Base-by-base conservation (phyloP, 2,797 vertebrate species). In the Allochrocebus solatus region DNA sequence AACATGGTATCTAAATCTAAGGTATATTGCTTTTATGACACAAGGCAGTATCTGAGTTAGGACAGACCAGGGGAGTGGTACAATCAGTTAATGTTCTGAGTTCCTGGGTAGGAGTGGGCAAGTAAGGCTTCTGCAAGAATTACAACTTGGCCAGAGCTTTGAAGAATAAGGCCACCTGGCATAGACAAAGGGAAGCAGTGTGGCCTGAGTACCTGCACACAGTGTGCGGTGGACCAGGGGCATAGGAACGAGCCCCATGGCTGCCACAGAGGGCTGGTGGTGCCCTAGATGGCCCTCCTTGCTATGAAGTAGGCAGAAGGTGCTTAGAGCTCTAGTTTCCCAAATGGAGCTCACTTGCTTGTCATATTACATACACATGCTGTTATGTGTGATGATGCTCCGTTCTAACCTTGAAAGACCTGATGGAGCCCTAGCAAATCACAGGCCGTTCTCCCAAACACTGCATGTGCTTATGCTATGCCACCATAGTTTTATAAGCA, bases 351-450 rank as follows among this genome's bases (percentile, higher is more conserved):
- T 75, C 21, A 30, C 10, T 11, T 5, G 6, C 46, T 57, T 0
- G 0, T 57, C 50, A 28, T 11, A 0, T 78, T 36, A 43, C 9
- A 0, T 48, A 0, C 1, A 0, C 1, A 0, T 8, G 1, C 39
- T 70, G 17, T 30, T 48, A 39, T 28, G 41, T 70, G 13, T 14
- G 8, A 5, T 19, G 33, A 30, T 21, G 30, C 57, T 72, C 74
- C 24, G 0, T 53, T n/a, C 8, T 33, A 24, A 24, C 28, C 5
- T 26, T 16, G 67, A 59, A 22, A 48, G 21, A 36, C 28, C 26
- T 28, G 10, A 11, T n/a, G 26, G 16, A 76, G 70, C 53, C 67
- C 0, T 2, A 1, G 67, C 43, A 33, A 39, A 43, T 39, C 33
- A 0, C 80, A 36, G 0, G 11, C 39, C 19, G 0, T n/a, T 36